These are phyloP conservation scores for Teleogryllus oceanicus DNA, from an alignment of 2,888 invertebrate species.

Conservation along the genomic window DNA sequence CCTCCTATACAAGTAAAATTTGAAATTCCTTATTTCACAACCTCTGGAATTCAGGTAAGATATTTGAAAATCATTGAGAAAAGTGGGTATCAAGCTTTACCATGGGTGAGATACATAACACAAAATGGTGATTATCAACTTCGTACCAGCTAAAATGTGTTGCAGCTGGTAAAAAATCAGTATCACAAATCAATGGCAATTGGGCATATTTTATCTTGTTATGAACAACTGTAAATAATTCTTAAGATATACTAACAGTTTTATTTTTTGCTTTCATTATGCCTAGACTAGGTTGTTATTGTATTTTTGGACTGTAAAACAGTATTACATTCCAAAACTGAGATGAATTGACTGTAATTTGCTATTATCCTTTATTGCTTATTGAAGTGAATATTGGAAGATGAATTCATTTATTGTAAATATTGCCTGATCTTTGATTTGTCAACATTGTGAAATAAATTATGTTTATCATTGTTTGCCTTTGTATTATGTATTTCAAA, in stretches of 20 bases:
- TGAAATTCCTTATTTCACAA: constrained; percentile 98
- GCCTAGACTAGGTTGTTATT: no score
- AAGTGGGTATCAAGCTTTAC: constrained; percentile 96
- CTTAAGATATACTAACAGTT: no score
- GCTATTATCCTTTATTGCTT: background rate
- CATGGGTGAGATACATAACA: constrained; percentile 99
- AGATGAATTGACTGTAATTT: background rate
- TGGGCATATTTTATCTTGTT: no score
- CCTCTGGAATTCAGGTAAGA: constrained; percentile 95
- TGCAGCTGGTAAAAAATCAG: no score
- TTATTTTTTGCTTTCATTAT: no score
- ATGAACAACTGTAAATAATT: no score
- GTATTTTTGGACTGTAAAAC: background rate
- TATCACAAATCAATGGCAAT: no score
- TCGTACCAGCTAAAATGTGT: constrained; percentile 70
- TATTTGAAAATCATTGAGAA: constrained; percentile 98
- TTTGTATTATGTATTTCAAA: background rate
- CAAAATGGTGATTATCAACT: constrained; percentile 98
- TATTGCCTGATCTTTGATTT: background rate
- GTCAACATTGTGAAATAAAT: no score
- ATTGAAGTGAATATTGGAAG: background rate
- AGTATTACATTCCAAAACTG: background rate
- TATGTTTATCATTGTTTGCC: background rate
- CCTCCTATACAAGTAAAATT: constrained; percentile 98
- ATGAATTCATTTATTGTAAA: background rate